phyloP scores from a whole-genome alignment of 2,797 vertebrate genomes.

The Mallotus villosus region DNA sequence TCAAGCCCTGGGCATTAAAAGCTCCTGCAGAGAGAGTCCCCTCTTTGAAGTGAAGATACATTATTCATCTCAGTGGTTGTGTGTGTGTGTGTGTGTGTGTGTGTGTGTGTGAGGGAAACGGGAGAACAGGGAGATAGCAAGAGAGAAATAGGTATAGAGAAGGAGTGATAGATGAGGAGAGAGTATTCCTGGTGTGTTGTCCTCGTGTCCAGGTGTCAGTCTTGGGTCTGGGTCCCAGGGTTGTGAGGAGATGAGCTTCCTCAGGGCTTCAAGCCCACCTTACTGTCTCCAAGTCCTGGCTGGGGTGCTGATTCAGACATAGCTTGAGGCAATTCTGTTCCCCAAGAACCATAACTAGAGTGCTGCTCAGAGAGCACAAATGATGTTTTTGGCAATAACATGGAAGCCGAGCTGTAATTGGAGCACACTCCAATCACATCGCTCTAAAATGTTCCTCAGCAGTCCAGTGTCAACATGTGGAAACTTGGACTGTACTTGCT shows the following conservation, averaged over 20 bases:
- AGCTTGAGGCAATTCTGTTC: conserved; percentile 17
- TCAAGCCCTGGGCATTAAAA: conserved; percentile 40
- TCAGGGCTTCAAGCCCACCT: conserved; percentile 39
- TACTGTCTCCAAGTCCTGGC: conserved; percentile 12
- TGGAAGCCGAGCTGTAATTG: background rate
- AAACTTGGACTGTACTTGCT: no score
- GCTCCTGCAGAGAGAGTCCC: conserved; percentile 23
- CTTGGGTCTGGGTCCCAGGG: conserved; percentile 44
- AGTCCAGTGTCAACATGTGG: background rate
- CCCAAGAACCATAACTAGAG: background rate
- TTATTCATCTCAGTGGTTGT: conserved; percentile 51
- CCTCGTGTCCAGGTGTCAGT: conserved; percentile 35
- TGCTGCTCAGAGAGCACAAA: background rate
- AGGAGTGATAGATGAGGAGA: background rate
- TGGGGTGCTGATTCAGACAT: conserved; percentile 41
- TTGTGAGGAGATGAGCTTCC: conserved; percentile 25
- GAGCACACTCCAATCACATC: background rate
- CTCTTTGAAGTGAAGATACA: conserved; percentile 60
- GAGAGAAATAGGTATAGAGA: background rate
- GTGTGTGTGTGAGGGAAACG: conserved; percentile 27
- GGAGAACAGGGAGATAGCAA: conserved; percentile 14
- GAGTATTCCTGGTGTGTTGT: conserved; percentile 30
- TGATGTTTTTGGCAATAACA: background rate
- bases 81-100: conserved; percentile 33
- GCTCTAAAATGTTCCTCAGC: no score